Conservation (phyloP, 2,113 vertebrate species). For the Hippocampus barbouri region DNA sequence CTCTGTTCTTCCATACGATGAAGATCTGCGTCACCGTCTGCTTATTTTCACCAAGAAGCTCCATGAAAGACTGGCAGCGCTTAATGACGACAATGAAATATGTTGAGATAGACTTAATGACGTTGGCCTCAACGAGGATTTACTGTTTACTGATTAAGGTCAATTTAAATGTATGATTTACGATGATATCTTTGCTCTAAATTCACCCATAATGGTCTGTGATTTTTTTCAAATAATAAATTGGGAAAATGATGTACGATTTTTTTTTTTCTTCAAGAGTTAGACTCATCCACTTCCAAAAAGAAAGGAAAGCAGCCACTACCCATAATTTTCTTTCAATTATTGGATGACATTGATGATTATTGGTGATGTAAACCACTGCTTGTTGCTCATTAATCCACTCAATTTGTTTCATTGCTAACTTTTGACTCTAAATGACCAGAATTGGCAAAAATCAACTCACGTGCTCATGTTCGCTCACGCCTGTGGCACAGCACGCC, state of each 20-base stretch:
- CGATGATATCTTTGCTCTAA: constrained; percentile 22
- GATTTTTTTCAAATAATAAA: constrained; percentile 58
- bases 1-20: constrained; percentile 22
- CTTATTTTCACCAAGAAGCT: constrained; percentile 18
- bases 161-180: constrained; percentile 44
- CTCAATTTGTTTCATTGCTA: too few species aligned
- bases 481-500: too few species aligned
- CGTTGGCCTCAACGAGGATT: constrained; percentile 37
- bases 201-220: constrained; percentile 51
- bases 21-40: constrained; percentile 19
- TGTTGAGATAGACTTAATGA: constrained; percentile 38
- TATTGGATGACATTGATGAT: too few species aligned
- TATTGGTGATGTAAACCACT: background rate
- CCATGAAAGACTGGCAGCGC: constrained; percentile 39
- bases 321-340: too few species aligned
- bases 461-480: too few species aligned
- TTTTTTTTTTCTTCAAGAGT: constrained; percentile 21
- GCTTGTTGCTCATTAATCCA: background rate
- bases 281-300: background rate
- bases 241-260: constrained; percentile 25
- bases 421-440: too few species aligned
- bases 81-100: constrained; percentile 40
- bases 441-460: too few species aligned
- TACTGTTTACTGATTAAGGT: constrained; percentile 54
- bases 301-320: too few species aligned